Conservation (phyloP, 2,888 invertebrate species). For the Octonoba sinensis region DNA sequence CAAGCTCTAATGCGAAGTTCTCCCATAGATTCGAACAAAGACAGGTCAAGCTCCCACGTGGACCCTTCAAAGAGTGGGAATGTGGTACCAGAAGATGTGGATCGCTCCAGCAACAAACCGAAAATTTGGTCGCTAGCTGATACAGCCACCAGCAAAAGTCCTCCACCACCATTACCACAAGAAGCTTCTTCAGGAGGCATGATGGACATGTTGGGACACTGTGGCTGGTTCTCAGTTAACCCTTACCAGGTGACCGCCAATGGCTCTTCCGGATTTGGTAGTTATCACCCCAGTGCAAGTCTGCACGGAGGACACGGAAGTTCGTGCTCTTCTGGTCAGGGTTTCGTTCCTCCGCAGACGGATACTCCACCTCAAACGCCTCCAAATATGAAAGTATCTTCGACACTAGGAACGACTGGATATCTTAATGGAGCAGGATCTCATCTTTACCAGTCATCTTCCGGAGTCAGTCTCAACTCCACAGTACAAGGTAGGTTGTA, state of each 20-base stretch:
- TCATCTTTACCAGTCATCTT: conserved; percentile 46
- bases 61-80: conserved; percentile 21
- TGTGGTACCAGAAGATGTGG: conserved; percentile 8
- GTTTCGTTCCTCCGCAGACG: conserved; percentile 74
- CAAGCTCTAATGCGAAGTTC: conserved; percentile 46
- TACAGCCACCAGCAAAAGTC: conserved; percentile 93
- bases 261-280: conserved; percentile 27
- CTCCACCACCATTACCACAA: conserved; percentile 76
- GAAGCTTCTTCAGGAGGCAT: conserved; percentile 71
- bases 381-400: conserved; percentile 83
- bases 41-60: conserved; percentile 11
- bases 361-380: conserved; percentile 95
- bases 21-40: conserved; percentile 27
- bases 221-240: conserved; percentile 59
- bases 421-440: conserved; percentile 27
- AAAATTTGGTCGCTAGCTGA: conserved; percentile 96
- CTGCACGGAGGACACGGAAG: conserved; percentile 34
- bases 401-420: conserved; percentile 22
- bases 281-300: conserved; percentile 36
- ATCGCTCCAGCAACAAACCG: conserved; percentile 76
- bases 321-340: conserved; percentile 36
- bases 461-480: conserved; percentile 19
- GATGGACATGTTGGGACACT: conserved; percentile 52
- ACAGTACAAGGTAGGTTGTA: conserved; percentile 31
- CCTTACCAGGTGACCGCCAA: conserved; percentile 49